These are phyloP conservation scores for Drosophila pseudoananassae DNA, from an alignment of 1,140 invertebrate genomes.

Conservation along the genomic window DNA sequence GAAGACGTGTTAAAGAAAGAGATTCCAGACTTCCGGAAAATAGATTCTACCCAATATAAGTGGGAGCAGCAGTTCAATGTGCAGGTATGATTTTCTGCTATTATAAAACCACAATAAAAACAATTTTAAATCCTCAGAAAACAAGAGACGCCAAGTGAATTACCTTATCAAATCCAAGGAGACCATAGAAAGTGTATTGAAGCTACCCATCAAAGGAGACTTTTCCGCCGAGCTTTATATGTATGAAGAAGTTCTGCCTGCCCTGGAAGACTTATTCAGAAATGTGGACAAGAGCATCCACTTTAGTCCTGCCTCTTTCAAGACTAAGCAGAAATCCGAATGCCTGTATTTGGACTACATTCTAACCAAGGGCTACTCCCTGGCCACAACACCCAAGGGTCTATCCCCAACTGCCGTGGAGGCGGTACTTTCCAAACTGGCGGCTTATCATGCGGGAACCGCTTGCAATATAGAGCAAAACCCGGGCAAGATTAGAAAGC, in stretches of 20 bases:
- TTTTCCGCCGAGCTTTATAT: constrained; percentile 43
- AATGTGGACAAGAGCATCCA: constrained; percentile 9
- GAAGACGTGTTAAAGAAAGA: constrained; percentile 30
- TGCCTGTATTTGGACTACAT: constrained; percentile 48
- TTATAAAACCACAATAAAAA: neutral
- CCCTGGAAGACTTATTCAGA: constrained; percentile 37
- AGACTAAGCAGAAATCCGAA: neutral
- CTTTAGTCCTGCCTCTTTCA: constrained; percentile 22
- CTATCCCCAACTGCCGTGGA: constrained; percentile 85
- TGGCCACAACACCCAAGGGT: constrained; percentile 69
- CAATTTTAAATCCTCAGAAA: constrained; percentile 8
- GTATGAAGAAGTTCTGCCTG: constrained; percentile 47
- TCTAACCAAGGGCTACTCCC: constrained; percentile 44
- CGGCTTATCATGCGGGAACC: constrained; percentile 86
- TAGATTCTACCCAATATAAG: constrained; percentile 20
- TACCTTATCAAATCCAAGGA: constrained; percentile 54
- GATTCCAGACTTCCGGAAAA: constrained; percentile 19
- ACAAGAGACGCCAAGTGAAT: constrained; percentile 25
- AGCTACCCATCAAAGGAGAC: constrained; percentile 23
- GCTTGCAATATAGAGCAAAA: constrained; percentile 63
- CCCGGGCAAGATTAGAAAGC: constrained; percentile 25
- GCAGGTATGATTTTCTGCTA: constrained; percentile 12
- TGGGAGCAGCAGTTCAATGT: constrained; percentile 30
- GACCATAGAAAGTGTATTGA: neutral
- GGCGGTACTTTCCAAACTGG: constrained; percentile 85